Percentiles rank a stretch among this genome's conserved stretches.
Evolutionary conservation across 2,888 invertebrate species (phyloP).

Genomic region (Thereva unica): DNA sequence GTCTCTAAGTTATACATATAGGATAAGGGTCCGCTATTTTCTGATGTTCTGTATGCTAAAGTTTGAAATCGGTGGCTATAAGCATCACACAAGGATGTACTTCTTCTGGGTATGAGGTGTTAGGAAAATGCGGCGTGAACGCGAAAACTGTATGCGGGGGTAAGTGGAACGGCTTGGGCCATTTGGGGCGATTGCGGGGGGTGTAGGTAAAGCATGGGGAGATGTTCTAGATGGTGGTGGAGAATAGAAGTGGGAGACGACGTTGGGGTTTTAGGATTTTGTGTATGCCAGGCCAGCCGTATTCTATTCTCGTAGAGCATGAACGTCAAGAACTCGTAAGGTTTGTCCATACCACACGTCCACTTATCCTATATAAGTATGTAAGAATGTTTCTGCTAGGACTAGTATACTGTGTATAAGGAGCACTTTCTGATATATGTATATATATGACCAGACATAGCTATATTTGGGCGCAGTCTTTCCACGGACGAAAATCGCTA

Average conservation of each 20-base stretch:
- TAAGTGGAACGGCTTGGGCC: conserved; percentile 4
- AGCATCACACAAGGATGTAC: conserved; percentile 38
- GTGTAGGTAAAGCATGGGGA: not conserved
- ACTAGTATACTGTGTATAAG: conserved; percentile 9
- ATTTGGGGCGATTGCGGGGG: not conserved
- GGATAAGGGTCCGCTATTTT: conserved; percentile 39
- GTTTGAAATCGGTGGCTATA: conserved; percentile 39
- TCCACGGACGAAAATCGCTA: conserved; percentile 34
- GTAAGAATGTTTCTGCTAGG: conserved; percentile 15
- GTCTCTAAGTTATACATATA: conserved; percentile 28
- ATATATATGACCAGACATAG: conserved; percentile 15
- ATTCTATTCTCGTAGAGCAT: conserved; percentile 32
- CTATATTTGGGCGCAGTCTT: conserved; percentile 28
- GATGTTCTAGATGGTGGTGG: conserved; percentile 10
- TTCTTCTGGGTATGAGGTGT: conserved; percentile 35
- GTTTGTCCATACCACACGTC: conserved; percentile 37
- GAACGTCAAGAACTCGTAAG: conserved; percentile 36
- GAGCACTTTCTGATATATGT: conserved; percentile 20
- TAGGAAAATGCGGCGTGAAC: conserved; percentile 38
- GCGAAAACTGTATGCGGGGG: conserved; percentile 35
- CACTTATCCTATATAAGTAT: conserved; percentile 37
- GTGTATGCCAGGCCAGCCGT: conserved; percentile 31
- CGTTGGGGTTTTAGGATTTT: conserved; percentile 35
- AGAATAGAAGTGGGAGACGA: conserved; percentile 30
- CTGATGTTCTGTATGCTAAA: conserved; percentile 41